phyloP scores from a whole-genome alignment of 2,888 invertebrate genomes.

The Bimastos eiseni region DNA sequence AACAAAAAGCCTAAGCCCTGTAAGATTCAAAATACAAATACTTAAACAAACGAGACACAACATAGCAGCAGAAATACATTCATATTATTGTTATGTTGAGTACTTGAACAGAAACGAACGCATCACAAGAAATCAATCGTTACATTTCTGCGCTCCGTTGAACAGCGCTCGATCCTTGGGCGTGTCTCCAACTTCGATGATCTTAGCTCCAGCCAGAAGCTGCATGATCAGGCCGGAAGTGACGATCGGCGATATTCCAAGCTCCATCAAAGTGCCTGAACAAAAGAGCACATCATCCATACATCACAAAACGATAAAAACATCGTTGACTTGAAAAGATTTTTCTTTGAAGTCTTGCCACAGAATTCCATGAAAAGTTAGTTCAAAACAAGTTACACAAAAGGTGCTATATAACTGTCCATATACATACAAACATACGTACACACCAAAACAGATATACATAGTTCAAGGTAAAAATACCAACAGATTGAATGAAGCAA shows the following conservation, averaged over 20 bases:
- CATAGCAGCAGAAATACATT: background rate
- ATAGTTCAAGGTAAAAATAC: no score
- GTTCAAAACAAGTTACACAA: background rate
- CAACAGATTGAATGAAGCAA: no score
- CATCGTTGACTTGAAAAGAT: background rate
- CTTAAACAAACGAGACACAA: background rate
- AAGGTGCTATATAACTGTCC: background rate
- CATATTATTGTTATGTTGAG: background rate
- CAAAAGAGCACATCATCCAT: background rate
- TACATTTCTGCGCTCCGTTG: conserved; percentile 98
- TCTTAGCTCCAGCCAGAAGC: conserved; percentile 95
- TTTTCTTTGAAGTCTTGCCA: background rate
- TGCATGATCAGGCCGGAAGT: conserved; percentile 99
- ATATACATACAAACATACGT: background rate
- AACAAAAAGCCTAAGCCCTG: no score
- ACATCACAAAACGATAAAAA: background rate
- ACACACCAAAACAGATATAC: no score
- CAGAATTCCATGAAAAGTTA: background rate
- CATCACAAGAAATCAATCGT: conserved; percentile 49
- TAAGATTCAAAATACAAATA: background rate
- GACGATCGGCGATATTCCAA: conserved; percentile 98
- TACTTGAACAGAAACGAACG: no score
- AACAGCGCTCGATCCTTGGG: conserved; percentile 99
- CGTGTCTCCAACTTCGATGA: conserved; percentile 99
- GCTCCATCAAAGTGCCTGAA: conserved; percentile 90